Conservation (phyloP, 2,888 invertebrate genomes). For the Drosophila diplacantha region DNA sequence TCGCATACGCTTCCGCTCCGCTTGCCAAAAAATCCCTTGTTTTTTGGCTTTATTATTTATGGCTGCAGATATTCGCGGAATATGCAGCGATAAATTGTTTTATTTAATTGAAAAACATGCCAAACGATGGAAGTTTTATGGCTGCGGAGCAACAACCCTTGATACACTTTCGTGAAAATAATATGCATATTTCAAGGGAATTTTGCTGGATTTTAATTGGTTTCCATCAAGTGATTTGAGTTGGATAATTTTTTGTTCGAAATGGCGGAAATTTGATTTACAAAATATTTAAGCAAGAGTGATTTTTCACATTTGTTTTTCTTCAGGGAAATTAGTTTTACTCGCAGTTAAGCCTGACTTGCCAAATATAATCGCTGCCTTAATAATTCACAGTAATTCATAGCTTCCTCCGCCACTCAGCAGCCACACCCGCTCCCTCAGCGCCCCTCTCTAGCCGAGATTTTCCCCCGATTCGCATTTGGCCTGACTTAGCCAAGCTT, state of each 20-base stretch:
- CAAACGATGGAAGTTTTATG: constrained; percentile 15
- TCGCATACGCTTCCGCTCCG: constrained; percentile 21
- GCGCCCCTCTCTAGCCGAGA: constrained; percentile 6
- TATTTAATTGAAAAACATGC: constrained; percentile 48
- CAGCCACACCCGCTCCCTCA: not conserved
- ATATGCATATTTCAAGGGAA: not conserved
- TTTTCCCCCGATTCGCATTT: constrained; percentile 50
- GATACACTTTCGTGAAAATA: constrained; percentile 2
- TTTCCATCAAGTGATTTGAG: not conserved
- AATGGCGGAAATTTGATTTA: not conserved
- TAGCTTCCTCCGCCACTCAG: constrained; percentile 17
- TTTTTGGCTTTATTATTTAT: constrained; percentile 35
- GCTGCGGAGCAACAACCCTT: constrained; percentile 1
- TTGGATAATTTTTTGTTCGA: not conserved
- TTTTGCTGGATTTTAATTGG: constrained; percentile 1
- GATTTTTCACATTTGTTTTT: not conserved
- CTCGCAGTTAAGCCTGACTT: not conserved
- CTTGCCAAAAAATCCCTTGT: constrained; percentile 17
- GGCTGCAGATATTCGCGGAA: constrained; percentile 36
- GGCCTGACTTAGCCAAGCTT: constrained; percentile 26
- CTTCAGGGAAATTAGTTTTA: not conserved
- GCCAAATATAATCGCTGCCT: constrained; percentile 21
- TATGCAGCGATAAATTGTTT: constrained; percentile 38
- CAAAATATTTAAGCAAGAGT: not conserved
- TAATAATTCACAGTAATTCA: constrained; percentile 31